Conservation (phyloP, 2,888 invertebrate species). For the Ophonus ardosiacus region DNA sequence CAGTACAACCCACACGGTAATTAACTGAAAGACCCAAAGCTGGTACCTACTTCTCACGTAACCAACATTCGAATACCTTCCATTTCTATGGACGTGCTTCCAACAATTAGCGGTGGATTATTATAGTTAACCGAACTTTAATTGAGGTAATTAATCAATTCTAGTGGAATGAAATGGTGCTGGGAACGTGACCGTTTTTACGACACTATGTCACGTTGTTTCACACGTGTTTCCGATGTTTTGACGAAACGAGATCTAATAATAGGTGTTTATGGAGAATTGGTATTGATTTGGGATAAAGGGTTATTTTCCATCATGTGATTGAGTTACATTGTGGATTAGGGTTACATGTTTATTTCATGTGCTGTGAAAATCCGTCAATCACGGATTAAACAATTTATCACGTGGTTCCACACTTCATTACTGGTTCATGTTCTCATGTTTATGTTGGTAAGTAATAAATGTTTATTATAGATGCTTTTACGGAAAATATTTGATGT, state of each 20-base stretch:
- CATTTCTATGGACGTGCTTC: neutral
- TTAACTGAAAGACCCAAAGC: neutral
- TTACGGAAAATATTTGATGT: neutral
- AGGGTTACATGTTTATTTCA: slow-evolving; percentile 22
- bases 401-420: neutral
- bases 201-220: slow-evolving; percentile 12
- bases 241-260: slow-evolving; percentile 6
- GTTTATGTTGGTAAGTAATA: neutral
- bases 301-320: slow-evolving; percentile 22
- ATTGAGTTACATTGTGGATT: slow-evolving; percentile 26
- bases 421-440: neutral
- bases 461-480: neutral
- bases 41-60: neutral
- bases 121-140: slow-evolving; percentile 4
- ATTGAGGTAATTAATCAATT: slow-evolving; percentile 24
- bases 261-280: slow-evolving; percentile 34
- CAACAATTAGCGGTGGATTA: slow-evolving; percentile 13
- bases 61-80: too few relatives aligned
- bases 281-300: slow-evolving; percentile 22
- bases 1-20: neutral
- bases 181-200: slow-evolving; percentile 29
- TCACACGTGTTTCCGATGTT: slow-evolving; percentile 12
- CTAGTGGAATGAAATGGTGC: neutral
- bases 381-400: neutral
- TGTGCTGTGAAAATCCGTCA: slow-evolving; percentile 5